Evolutionary conservation across 1,140 invertebrate species (phyloP), one percentile per base, ranked within the genome.

Genomic region (Drosophila orena): DNA sequence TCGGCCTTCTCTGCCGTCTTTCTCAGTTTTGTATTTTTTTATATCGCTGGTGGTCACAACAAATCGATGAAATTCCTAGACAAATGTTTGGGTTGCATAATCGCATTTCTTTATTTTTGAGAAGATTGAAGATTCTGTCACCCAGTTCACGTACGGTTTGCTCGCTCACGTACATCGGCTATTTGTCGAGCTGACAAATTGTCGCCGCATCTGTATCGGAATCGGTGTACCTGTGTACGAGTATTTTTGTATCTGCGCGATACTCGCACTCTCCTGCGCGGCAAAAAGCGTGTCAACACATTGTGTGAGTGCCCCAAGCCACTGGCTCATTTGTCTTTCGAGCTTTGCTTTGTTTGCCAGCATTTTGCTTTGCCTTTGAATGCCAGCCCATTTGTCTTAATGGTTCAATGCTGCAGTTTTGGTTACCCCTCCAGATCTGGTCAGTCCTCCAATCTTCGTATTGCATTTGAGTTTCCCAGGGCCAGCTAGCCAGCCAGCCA

Each of bases 231-330:
- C 64, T 65, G 46, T 65, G 46, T 20, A 64, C 61, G 56, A 52
- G 46, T 20, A 64, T 65, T 57, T 61, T 43, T 72, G 76, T 77
- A 78, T 77, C 79, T 65, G 57, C 78, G 60, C 61, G 64, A 77
- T 74, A 77, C 75, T 58, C 56, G 27, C 27, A 73, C 79, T 62
- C 62, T 37, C 22, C 35, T 46, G 35, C 55, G 34, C 50, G 47
- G 58, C 68, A 53, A 65, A 86, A 86, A 86, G 81, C 81, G 81
- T 85, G 81, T 85, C 81, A 85, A 85, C 81, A 85, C 81, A 84
- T 73, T 84, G 80, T 77, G 79, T 74, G 68, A 55, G 75, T 59
- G 58, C 68, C 56, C 40, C 50, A 62, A 73, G 75, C 68, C 66
- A 44, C 77, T 58, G 79, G 44, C 83, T 79, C 84, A 89, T 85